Base-by-base conservation (phyloP, 2,888 invertebrate species). In the Erynnis tages region DNA sequence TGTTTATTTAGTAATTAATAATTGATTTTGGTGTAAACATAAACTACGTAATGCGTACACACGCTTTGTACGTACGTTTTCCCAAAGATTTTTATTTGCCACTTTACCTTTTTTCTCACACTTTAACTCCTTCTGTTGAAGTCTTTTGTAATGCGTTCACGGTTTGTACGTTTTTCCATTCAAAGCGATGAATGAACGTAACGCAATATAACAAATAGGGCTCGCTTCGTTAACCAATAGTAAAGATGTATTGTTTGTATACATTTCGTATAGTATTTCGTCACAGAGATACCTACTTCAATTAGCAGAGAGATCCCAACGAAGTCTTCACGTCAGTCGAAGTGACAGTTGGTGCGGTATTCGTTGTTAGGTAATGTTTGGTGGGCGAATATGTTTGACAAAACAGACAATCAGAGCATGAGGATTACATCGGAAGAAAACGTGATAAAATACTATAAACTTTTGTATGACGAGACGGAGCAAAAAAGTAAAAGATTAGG, bases 221-320 rank as follows among this genome's bases (percentile, higher is more conserved):
- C 10, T 38, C n/a, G 38, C 10, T 30, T 44, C 21, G 44, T 32
- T 44, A 25, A 21, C 38, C 40, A 41, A 32, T 40, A 14, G 32
- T 16, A n/a, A n/a, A n/a, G n/a, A n/a, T 21, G 6, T 34, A 7
- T 7, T 34, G 4, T 30, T 25, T 35, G 29, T 43, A 23, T 7
- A 11, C 2, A 14, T 46, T 45, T 29, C 30, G n/a, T 11, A 27
- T 7, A 48, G 14, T 11, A 32, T 44, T 34, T 41, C 13, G 7
- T 7, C 23, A 49, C 17, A 8, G 11, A 2, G 16, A 25, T 34
- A 14, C 32, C 32, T 14, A 32, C 32, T n/a, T 19, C 11, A 38
- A 40, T 48, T 21, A 30, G 38, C 30, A 40, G 40, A 49, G 8
- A 32, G 16, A 25, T 10, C 34, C 32, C 34, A 49, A 49, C 6